Evolutionary conservation across 2,888 invertebrate genomes (phyloP).

Genomic region (Synanthedon tipuliformis): DNA sequence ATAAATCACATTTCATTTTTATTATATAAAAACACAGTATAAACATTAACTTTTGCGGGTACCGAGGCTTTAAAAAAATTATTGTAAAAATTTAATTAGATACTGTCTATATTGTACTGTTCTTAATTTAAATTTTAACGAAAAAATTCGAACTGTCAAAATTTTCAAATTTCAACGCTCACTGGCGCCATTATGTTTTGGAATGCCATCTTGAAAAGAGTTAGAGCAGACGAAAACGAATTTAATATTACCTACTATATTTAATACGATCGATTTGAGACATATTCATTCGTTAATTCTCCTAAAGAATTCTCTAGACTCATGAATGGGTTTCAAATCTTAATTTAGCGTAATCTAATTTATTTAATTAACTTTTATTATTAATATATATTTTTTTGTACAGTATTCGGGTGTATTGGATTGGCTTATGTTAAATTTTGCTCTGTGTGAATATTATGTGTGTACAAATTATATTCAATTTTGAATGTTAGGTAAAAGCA

Average conservation of each 20-base stretch:
- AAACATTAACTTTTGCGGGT: too few species aligned
- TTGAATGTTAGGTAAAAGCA: too few species aligned
- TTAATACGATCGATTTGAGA: constrained; percentile 13
- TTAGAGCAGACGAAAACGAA: constrained; percentile 5
- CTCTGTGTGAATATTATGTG: neutral
- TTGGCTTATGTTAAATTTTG: neutral
- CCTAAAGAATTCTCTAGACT: constrained; percentile 11
- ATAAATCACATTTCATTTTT: too few species aligned
- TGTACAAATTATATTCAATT: neutral
- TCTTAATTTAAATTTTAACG: too few species aligned
- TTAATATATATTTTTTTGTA: neutral
- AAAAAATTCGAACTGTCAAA: too few species aligned
- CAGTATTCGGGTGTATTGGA: neutral
- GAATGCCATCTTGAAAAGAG: constrained; percentile 18
- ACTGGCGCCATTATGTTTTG: constrained; percentile 30
- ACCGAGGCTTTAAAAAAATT: too few species aligned
- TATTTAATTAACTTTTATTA: neutral
- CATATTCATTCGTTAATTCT: constrained; percentile 12
- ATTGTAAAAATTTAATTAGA: too few species aligned
- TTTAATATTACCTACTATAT: constrained; percentile 4
- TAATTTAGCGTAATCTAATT: neutral
- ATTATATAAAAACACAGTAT: too few species aligned
- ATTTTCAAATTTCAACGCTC: constrained; percentile 12
- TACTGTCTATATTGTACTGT: too few species aligned
- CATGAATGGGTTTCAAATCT: constrained; percentile 15